phyloP scores from a whole-genome alignment of 2,888 invertebrate species.

The Branchipolynoe longqiensis region DNA sequence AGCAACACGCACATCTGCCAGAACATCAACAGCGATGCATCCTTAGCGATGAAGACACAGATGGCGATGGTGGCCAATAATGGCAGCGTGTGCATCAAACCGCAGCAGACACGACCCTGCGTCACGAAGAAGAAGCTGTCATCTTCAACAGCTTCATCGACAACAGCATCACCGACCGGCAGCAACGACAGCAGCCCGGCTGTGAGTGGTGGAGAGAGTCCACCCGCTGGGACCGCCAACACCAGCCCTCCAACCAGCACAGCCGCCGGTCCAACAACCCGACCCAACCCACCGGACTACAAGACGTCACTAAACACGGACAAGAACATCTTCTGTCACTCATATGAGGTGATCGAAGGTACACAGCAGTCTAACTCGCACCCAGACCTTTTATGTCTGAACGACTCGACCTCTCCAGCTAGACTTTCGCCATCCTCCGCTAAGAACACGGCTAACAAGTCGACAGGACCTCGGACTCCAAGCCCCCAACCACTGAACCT shows the following conservation, averaged over 20 bases:
- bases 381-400: slow-evolving; percentile 86
- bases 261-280: neutral
- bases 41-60: neutral
- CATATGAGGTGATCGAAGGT: neutral
- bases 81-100: neutral
- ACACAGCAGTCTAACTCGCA: slow-evolving; percentile 84
- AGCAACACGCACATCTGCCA: neutral
- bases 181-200: slow-evolving; percentile 32
- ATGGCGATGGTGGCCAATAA: neutral
- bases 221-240: neutral
- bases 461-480: slow-evolving; percentile 16
- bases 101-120: neutral
- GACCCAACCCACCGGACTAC: neutral
- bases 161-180: slow-evolving; percentile 19
- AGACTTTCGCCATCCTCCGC: slow-evolving; percentile 9
- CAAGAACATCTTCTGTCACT: slow-evolving; percentile 35
- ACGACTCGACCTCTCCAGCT: slow-evolving; percentile 23
- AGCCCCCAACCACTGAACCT: slow-evolving; percentile 22
- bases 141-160: neutral
- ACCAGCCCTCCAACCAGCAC: neutral
- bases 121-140: neutral
- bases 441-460: neutral
- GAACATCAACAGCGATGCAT: neutral
- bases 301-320: neutral
- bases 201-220: neutral